Percentiles rank a stretch among this genome's conserved stretches.
These are phyloP conservation scores for Caenorhabditis sp. DNA, from an alignment of 2,888 invertebrate species.

Conservation along the genomic window DNA sequence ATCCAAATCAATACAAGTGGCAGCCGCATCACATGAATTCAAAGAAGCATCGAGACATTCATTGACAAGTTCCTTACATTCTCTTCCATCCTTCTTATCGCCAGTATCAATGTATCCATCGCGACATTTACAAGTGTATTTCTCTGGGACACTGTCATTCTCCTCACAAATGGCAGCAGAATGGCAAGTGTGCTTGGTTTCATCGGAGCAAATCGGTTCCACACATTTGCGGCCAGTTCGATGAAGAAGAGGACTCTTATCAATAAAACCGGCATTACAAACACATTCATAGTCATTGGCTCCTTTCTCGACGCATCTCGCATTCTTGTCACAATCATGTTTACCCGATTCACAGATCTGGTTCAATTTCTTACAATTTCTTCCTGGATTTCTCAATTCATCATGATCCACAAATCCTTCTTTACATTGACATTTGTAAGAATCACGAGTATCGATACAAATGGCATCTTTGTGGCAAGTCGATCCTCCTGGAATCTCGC, in stretches of 20 bases:
- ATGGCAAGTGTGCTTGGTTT: slow-evolving; percentile 64
- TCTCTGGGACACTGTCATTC: slow-evolving; percentile 48
- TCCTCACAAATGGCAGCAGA: slow-evolving; percentile 64
- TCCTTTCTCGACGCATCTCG: slow-evolving; percentile 61
- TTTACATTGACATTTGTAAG: slow-evolving; percentile 68
- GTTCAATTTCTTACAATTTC: slow-evolving; percentile 61
- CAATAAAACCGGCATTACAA: slow-evolving; percentile 64
- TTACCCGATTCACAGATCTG: slow-evolving; percentile 59
- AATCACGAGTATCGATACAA: slow-evolving; percentile 66
- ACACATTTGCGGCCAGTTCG: slow-evolving; percentile 50
- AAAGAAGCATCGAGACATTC: slow-evolving; percentile 59
- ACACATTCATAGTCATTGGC: slow-evolving; percentile 62
- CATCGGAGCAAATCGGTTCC: slow-evolving; percentile 59
- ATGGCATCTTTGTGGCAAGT: slow-evolving; percentile 68
- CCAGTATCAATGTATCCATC: slow-evolving; percentile 80
- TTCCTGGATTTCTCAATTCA: slow-evolving; percentile 63
- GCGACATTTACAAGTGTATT: slow-evolving; percentile 80
- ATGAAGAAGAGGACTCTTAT: slow-evolving; percentile 46
- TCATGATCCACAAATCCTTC: slow-evolving; percentile 67
- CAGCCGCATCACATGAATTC: slow-evolving; percentile 63
- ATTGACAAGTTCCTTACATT: slow-evolving; percentile 60
- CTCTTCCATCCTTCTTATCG: slow-evolving; percentile 40
- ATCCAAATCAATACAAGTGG: slow-evolving; percentile 55
- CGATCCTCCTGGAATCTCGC: slow-evolving; percentile 59
- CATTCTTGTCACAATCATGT: slow-evolving; percentile 64